phyloP scores from a whole-genome alignment of 92 coral and sea anemone species.

The Nematostella vectensis region DNA sequence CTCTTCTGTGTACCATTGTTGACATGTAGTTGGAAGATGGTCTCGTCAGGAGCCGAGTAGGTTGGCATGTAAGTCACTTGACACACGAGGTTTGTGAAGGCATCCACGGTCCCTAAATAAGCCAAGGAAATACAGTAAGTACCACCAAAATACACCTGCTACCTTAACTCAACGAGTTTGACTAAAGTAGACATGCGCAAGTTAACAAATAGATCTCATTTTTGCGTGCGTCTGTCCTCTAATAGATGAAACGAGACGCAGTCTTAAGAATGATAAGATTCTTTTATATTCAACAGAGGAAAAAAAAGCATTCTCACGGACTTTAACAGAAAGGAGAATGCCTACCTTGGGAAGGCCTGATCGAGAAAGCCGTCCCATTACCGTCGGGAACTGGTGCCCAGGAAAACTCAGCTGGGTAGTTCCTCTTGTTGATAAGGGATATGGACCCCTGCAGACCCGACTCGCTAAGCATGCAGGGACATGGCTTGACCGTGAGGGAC shows the following conservation, averaged over 20 bases:
- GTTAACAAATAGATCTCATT: too few species aligned
- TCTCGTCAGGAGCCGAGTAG: conserved; percentile 68
- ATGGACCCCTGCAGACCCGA: conserved; percentile 82
- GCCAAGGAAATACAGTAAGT: too few species aligned
- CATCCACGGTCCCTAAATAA: conserved; percentile 79
- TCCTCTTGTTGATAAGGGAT: conserved; percentile 70
- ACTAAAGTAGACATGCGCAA: too few species aligned
- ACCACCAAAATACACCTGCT: too few species aligned
- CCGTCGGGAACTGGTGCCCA: conserved; percentile 67
- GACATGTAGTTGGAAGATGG: conserved; percentile 70
- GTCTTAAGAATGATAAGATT: too few species aligned
- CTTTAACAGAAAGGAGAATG: too few species aligned
- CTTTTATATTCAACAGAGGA: too few species aligned
- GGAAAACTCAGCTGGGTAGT: conserved; percentile 83
- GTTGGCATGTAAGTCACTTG: conserved; percentile 91
- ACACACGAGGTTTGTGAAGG: conserved; percentile 79
- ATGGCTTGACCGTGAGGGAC: conserved; percentile 55
- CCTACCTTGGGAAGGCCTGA: conserved; percentile 84
- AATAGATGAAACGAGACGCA: too few species aligned
- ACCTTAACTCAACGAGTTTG: too few species aligned
- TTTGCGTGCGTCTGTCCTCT: too few species aligned
- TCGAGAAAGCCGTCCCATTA: conserved; percentile 73
- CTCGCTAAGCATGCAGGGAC: conserved; percentile 61
- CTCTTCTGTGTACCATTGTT: conserved; percentile 73
- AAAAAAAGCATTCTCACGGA: too few species aligned